Evolutionary conservation across 2,797 vertebrate genomes (phyloP), one percentile per base, ranked within the genome.

Genomic region (Sebastes nivosus): DNA sequence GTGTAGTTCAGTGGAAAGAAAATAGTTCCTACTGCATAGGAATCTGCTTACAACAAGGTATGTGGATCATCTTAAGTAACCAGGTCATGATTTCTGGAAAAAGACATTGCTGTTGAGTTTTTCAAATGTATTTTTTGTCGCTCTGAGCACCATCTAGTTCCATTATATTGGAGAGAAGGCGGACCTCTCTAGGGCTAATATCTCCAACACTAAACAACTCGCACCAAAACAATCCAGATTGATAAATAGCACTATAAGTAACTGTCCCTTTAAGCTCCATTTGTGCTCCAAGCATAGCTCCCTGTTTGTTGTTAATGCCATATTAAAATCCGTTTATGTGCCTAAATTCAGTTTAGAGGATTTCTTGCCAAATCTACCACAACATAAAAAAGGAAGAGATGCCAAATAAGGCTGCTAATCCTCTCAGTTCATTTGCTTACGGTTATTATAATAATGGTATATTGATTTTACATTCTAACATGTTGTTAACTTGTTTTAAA

Each of bases 331-430:
- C 38, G 34, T 80, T 25, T 60, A 27, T 34, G 20, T 29, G 24
- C 14, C 24, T 50, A 29, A 12, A 63, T 72, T 70, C 57, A 68
- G 16, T 72, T 69, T 36, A 32, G 27, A 66, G 4, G 60, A 50
- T 50, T 59, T 54, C 64, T 50, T 12, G 2, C 24, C 32, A 67
- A 77, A 58, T 82, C 34, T 78, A 34, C 46, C n/a, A 52, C 55
- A 42, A 36, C 14, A 13, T 66, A 59, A 16, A 58, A 58, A 75
- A 72, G 16, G n/a, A 25, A 34, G 18, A 57, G 29, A 63, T 73
- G 46, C 30, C 20, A 65, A 73, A 59, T 32, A 30, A 59, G 24
- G 58, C 76, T 59, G 55, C n/a, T 73, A 55, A 67, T 75, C 75
- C 30, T 30, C 8, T 64, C 32, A 9, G 36, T 66, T 66, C 3